phyloP scores from a whole-genome alignment of 2,888 invertebrate genomes.

The Theodoxus fluviatilis region DNA sequence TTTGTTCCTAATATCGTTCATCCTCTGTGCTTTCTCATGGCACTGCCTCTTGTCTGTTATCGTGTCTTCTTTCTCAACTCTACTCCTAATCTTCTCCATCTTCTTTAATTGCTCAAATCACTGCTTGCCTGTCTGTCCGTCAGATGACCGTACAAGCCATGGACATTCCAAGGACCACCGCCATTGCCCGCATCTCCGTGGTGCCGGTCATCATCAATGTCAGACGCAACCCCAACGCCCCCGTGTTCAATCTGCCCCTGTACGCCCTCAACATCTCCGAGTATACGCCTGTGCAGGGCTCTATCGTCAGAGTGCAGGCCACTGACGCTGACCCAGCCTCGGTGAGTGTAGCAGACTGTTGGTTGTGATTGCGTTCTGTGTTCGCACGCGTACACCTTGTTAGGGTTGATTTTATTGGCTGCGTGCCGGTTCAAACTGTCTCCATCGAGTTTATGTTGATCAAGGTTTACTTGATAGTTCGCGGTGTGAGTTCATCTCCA shows the following conservation, averaged over 20 bases:
- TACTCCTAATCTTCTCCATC: too few relatives aligned
- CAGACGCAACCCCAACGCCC: conserved; percentile 52
- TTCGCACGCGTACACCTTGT: background rate
- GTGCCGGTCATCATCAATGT: conserved; percentile 49
- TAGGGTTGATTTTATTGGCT: background rate
- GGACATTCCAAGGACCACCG: conserved; percentile 40
- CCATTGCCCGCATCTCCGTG: conserved; percentile 37
- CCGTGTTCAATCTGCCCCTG: conserved; percentile 37
- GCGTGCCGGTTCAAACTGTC: too few relatives aligned
- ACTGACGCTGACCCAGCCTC: conserved; percentile 41
- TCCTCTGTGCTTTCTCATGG: too few relatives aligned
- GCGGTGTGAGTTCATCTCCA: too few relatives aligned
- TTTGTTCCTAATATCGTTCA: too few relatives aligned
- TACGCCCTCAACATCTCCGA: conserved; percentile 52
- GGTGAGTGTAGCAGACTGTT: too few relatives aligned
- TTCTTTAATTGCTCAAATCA: too few relatives aligned
- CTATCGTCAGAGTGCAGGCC: conserved; percentile 40
- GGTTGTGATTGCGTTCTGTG: background rate
- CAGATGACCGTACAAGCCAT: conserved; percentile 48
- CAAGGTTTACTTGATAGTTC: too few relatives aligned
- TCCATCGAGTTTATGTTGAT: too few relatives aligned
- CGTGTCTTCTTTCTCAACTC: too few relatives aligned
- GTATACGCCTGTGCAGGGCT: conserved; percentile 34
- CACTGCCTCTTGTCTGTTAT: too few relatives aligned
- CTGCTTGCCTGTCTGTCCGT: too few relatives aligned